Percentiles rank a stretch among this genome's conserved stretches.
phyloP scores from a whole-genome alignment of 2,113 vertebrate species.

The Hippoglossus stenolepis region DNA sequence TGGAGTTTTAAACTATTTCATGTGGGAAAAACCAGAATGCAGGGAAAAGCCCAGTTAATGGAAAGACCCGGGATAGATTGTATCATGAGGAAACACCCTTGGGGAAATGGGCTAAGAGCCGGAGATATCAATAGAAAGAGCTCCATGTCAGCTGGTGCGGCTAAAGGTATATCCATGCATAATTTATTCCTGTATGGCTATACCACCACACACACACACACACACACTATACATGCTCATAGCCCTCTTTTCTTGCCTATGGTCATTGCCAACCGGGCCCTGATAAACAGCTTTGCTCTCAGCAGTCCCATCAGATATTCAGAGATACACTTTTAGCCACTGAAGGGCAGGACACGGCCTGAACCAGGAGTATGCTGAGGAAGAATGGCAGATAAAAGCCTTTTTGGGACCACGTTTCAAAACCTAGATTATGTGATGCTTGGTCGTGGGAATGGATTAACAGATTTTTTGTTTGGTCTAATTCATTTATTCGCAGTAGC shows the following conservation, averaged over 20 bases:
- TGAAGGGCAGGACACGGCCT: conserved; percentile 22
- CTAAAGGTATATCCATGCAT: conserved; percentile 66
- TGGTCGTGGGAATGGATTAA: background rate
- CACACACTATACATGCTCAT: conserved; percentile 17
- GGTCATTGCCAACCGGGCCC: conserved; percentile 14
- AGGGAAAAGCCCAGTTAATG: conserved; percentile 57
- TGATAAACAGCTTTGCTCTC: conserved; percentile 61
- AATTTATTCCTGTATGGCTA: conserved; percentile 58
- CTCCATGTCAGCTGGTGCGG: conserved; percentile 52
- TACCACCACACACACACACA: conserved; percentile 8
- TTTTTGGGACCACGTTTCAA: conserved; percentile 17
- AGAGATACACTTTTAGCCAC: conserved; percentile 35
- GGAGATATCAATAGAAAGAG: conserved; percentile 63
- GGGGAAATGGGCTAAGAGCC: conserved; percentile 61
- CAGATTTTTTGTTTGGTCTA: background rate
- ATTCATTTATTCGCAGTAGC: background rate
- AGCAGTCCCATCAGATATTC: conserved; percentile 57
- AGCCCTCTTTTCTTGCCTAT: conserved; percentile 3
- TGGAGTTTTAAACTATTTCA: background rate
- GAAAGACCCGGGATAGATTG: conserved; percentile 38
- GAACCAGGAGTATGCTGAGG: background rate
- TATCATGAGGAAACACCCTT: conserved; percentile 60
- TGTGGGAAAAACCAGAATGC: background rate
- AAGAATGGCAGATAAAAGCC: conserved; percentile 14
- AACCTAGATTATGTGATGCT: conserved; percentile 17